phyloP scores from a whole-genome alignment of 1,140 invertebrate species.

The Cephus cinctus region DNA sequence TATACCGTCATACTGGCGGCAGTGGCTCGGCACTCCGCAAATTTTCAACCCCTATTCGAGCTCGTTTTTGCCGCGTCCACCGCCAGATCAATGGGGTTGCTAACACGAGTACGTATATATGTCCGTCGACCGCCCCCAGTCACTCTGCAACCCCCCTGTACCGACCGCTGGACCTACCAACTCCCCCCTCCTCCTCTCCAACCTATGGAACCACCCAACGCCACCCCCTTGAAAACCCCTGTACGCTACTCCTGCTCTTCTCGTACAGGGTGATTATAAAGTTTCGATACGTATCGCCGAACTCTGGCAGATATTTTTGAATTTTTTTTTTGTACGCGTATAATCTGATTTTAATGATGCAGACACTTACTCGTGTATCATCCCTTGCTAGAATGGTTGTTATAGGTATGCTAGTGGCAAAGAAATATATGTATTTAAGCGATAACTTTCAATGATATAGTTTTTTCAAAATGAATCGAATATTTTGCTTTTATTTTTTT shows the following conservation, averaged over 20 bases:
- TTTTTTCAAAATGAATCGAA: too few relatives aligned
- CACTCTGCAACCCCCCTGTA: slow-evolving; percentile 22
- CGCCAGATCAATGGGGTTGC: slow-evolving; percentile 57
- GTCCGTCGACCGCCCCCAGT: slow-evolving; percentile 38
- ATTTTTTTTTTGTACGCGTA: too few relatives aligned
- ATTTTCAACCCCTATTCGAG: slow-evolving; percentile 52
- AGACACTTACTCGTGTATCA: too few relatives aligned
- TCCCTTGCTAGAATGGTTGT: too few relatives aligned
- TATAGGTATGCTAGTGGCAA: too few relatives aligned
- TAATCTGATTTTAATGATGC: too few relatives aligned
- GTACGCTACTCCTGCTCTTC: slow-evolving; percentile 20
- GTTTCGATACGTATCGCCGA: slow-evolving; percentile 17
- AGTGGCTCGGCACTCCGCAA: slow-evolving; percentile 52
- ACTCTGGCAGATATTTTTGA: background rate
- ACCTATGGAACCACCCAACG: background rate
- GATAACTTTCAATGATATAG: too few relatives aligned
- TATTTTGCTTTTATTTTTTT: too few relatives aligned
- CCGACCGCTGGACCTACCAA: slow-evolving; percentile 17
- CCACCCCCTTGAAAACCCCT: slow-evolving; percentile 16
- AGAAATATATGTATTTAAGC: too few relatives aligned
- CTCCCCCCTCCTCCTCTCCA: slow-evolving; percentile 7
- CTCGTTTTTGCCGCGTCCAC: slow-evolving; percentile 53
- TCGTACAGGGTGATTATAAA: slow-evolving; percentile 41
- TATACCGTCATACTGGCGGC: background rate
- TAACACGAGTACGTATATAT: slow-evolving; percentile 54